phyloP scores from a whole-genome alignment of 2,888 invertebrate species.

The Caradrina kadenii region DNA sequence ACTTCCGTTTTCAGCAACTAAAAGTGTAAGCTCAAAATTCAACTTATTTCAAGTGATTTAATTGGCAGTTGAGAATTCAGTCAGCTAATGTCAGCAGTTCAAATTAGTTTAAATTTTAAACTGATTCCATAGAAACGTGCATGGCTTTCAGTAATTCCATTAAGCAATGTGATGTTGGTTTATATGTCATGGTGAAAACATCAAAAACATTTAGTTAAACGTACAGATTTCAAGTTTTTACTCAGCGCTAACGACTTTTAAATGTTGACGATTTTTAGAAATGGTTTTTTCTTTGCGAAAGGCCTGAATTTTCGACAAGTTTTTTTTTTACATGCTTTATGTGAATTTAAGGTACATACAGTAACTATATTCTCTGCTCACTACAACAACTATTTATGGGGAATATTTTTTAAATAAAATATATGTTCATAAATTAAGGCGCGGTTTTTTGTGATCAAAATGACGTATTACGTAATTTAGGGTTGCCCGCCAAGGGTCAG shows the following conservation, averaged over 20 bases:
- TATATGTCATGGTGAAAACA: too few species aligned
- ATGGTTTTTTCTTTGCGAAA: constrained; percentile 1
- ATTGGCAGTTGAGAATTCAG: too few species aligned
- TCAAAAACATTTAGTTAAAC: too few species aligned
- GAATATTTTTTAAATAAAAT: constrained; percentile 61
- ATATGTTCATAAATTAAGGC: constrained; percentile 66
- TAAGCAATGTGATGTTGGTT: too few species aligned
- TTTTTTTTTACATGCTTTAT: constrained; percentile 11
- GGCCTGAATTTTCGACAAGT: constrained; percentile 33
- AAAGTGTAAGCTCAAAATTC: too few species aligned
- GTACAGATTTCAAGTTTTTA: background rate
- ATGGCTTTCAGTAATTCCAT: too few species aligned
- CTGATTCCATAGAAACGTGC: too few species aligned
- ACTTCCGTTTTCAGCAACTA: too few species aligned
- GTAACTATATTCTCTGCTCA: constrained; percentile 28
- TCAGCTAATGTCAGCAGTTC: too few species aligned
- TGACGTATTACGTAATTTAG: constrained; percentile 70
- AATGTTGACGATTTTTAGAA: constrained; percentile 2
- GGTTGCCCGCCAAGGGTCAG: constrained; percentile 62
- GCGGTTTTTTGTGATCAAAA: constrained; percentile 73
- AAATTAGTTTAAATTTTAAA: too few species aligned
- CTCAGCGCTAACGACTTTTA: background rate
- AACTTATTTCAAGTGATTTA: too few species aligned
- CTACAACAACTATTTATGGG: constrained; percentile 35
- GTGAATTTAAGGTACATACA: constrained; percentile 30